These are phyloP conservation scores for Scaptodrosophila latifasciaeformis DNA, from an alignment of 2,888 invertebrate species.

Conservation along the genomic window DNA sequence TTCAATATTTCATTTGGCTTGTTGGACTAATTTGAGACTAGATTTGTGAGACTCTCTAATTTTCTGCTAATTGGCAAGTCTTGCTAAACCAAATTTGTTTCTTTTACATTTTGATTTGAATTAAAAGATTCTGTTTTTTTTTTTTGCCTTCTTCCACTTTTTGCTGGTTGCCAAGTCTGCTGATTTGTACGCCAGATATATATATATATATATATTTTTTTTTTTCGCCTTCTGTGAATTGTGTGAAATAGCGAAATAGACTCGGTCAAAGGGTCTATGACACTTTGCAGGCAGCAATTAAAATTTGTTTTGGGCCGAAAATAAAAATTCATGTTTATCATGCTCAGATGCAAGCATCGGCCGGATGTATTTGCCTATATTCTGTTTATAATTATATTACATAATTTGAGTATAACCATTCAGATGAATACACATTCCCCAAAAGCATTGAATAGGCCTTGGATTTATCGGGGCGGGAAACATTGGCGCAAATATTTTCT, in stretches of 20 bases:
- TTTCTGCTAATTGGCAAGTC: too few relatives aligned
- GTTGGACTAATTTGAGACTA: too few relatives aligned
- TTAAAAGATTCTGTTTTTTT: slow-evolving; percentile 7
- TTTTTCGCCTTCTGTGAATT: too few relatives aligned
- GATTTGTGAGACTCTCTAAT: too few relatives aligned
- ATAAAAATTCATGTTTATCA: not conserved
- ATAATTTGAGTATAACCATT: slow-evolving; percentile 26
- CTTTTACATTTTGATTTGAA: slow-evolving; percentile 4
- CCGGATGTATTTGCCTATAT: slow-evolving; percentile 1
- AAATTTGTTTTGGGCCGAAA: slow-evolving; percentile 1
- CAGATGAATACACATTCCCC: too few relatives aligned
- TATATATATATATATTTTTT: too few relatives aligned
- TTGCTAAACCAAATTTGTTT: not conserved
- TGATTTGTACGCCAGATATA: too few relatives aligned
- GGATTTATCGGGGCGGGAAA: not conserved
- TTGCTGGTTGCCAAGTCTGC: too few relatives aligned
- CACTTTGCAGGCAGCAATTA: slow-evolving; percentile 37
- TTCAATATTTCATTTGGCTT: too few relatives aligned
- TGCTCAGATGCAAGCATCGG: not conserved
- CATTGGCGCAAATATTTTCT: slow-evolving; percentile 55
- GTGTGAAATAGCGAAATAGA: too few relatives aligned
- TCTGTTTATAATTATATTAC: slow-evolving; percentile 49
- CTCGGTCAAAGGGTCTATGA: slow-evolving; percentile 74
- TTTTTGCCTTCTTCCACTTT: not conserved
- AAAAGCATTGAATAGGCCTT: slow-evolving; percentile 58